Base-by-base conservation (phyloP, 2,797 vertebrate genomes). In the Aquila chrysaetos region DNA sequence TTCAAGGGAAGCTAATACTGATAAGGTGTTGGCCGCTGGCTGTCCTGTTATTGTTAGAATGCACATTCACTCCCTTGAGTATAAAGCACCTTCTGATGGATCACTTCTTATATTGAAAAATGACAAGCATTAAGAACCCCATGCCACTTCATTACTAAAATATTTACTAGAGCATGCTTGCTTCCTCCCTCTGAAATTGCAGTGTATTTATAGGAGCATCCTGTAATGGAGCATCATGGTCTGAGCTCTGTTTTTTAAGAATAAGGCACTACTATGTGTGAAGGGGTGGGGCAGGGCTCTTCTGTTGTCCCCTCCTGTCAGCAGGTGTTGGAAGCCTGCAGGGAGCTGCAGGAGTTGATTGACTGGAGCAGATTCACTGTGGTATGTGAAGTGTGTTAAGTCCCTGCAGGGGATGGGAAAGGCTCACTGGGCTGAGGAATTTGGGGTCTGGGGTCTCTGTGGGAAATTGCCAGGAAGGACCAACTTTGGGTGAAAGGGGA, bases 151-250 rank as follows among this genome's bases (percentile, higher is more conserved):
- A 90, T 85, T 88, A 88, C 92, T 97, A 86, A 95, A 95, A 94
- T 93, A 91, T 96, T 96, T 96, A 93, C 95, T 93, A 92, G 57
- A 84, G 67, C 88, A 85, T 74, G 78, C 95, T 96, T 69, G 28
- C 89, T 94, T 93, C 88, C 53, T 94, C 49, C 37, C 3, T 78
- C 57, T 92, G 84, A 80, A 92, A 85, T 46, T 25, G 44, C 46
- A 54, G 46, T 65, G 68, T 92, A 86, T 94, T 96, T 96, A 75
- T 78, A 85, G 93, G 83, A 89, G 48, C 41, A 54, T 57, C 33
- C 67, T 89, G 67, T 65, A 73, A 82, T 2, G 54, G 31, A 74
- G 27, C 22, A 2, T 86, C 51, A 60, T 74, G 48, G 46, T 85
- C 37, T 35, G n/a, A 84, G 28, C 51, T 53, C 59, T 87, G 31